Evolutionary conservation across 2,113 vertebrate genomes (phyloP), one percentile per base, ranked within the genome.

Genomic region (Vulpes lagopus): DNA sequence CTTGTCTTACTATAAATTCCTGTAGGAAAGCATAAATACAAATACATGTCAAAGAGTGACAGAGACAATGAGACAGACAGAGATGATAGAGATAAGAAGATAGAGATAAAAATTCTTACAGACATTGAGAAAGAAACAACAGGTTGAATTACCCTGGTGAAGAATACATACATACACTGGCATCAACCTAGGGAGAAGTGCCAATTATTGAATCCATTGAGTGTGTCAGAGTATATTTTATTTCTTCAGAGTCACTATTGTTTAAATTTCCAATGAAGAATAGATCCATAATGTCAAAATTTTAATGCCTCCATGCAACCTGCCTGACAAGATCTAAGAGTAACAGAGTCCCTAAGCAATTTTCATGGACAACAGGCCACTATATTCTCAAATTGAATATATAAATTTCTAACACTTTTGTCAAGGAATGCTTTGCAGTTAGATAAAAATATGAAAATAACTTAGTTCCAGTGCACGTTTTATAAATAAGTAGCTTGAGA

Each of bases 1-100:
- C 19, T 71, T 91, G 74, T 3, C 9, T 82, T 73, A 3, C 8
- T 80, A 98, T 93, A 87, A 98, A 98, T 16, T 92, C 79, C 98
- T 98, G 92, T 6, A 89, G 84, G 8, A 25, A 92, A 96, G 84
- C 38, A 94, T 23, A 95, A 89, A 95, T 6, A 69, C 35, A 93
- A 88, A 35, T 12, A 22, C 4, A 55, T 1, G 19, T 81, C 80
- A 91, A 25, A 64, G 10, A 81, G 10, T 74, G 11, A 35, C 4
- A 38, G 10, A n/a, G 15, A 53, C 43, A 27, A 12, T n/a, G n/a
- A 57, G 43, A 83, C 9, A 65, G 20, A 65, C n/a, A 89, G 30
- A 83, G 27, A 59, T 15, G 53, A 91, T 10, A 85, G 71, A 88
- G 35, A 60, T 25, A 74, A 79, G 27, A 55, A 81, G 4, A 14